Evolutionary conservation across 2,113 vertebrate genomes (phyloP).

Genomic region (Apteryx owenii): DNA sequence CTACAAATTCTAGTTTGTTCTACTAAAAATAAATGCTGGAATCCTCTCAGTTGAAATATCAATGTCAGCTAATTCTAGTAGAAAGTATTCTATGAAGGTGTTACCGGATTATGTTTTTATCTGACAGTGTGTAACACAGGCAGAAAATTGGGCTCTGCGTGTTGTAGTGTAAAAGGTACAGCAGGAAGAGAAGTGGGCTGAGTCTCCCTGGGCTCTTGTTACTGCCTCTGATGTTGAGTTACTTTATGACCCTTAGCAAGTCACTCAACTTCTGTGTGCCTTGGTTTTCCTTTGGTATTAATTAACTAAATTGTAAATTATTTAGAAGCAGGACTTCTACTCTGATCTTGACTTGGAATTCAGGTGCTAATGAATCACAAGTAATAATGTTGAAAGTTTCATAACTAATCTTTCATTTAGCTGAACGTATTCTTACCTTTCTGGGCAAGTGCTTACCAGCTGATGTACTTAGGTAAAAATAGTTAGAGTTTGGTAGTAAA

Average conservation of each 20-base stretch:
- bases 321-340: slow-evolving; percentile 9
- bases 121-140: background rate
- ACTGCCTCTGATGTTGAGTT: slow-evolving; percentile 16
- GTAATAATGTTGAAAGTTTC: background rate
- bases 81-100: background rate
- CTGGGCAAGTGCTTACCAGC: background rate
- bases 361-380: background rate
- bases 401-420: background rate
- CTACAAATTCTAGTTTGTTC: background rate
- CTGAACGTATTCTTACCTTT: background rate
- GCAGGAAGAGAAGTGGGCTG: background rate
- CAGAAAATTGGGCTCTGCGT: background rate
- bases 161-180: background rate
- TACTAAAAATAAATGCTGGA: background rate
- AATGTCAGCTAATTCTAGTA: background rate
- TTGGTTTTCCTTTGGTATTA: slow-evolving; percentile 50
- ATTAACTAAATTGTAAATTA: slow-evolving; percentile 54
- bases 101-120: background rate
- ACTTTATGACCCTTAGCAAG: slow-evolving; percentile 36
- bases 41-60: background rate
- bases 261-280: background rate
- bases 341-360: background rate
- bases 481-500: background rate
- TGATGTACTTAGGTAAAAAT: background rate
- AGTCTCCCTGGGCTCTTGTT: slow-evolving; percentile 11